A percentile compares a stretch with the other conserved stretches of the same genome.
Conservation (phyloP, 2,113 vertebrate genomes). For the Hemiprocne comata region DNA sequence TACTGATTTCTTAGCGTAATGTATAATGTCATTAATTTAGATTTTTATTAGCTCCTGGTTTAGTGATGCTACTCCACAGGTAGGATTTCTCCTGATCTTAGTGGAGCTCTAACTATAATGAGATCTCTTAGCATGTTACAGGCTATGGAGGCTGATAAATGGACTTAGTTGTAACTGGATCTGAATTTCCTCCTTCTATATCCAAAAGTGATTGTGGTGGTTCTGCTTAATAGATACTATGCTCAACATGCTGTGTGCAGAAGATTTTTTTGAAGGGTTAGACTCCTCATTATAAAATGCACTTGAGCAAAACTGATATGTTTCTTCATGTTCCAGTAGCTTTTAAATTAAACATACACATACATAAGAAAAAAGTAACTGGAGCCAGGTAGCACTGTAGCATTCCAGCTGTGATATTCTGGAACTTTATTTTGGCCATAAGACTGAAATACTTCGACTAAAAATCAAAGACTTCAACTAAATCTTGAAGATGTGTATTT, state of each 20-base stretch:
- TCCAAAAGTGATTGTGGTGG: background rate
- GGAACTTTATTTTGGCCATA: background rate
- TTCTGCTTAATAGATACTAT: background rate
- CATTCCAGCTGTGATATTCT: background rate
- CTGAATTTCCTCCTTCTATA: background rate
- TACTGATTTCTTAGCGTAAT: background rate
- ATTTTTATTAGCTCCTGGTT: background rate
- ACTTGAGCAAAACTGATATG: background rate
- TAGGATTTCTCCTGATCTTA: background rate
- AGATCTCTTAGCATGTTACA: background rate
- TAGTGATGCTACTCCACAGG: background rate
- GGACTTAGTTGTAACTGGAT: background rate
- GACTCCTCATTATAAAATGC: background rate
- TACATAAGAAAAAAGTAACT: background rate
- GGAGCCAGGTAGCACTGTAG: background rate
- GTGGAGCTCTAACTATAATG: background rate
- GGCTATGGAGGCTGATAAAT: background rate
- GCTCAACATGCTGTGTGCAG: fast-evolving
- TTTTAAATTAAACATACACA: background rate
- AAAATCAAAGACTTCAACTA: background rate
- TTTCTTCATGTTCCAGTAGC: background rate
- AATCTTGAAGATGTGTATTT: background rate
- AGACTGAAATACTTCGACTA: background rate
- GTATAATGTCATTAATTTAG: background rate
- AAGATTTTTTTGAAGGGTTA: background rate